A percentile compares a stretch with the other conserved stretches of the same genome.
Conservation (phyloP, 1,140 invertebrate species). For the Ooceraea biroi region DNA sequence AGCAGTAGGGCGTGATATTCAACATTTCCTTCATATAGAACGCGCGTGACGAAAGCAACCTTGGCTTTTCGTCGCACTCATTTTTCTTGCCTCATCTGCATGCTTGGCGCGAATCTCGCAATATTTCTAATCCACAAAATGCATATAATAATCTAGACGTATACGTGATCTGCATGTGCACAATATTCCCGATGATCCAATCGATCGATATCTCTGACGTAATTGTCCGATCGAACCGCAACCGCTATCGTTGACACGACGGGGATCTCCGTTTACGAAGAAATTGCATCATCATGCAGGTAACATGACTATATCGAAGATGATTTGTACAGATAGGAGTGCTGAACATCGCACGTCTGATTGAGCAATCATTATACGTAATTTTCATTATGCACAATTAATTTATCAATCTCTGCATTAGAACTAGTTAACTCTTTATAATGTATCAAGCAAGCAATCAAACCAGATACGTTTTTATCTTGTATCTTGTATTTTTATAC, state of each 20-base stretch:
- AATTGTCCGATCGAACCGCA: background rate
- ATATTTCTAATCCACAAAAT: slow-evolving; percentile 1
- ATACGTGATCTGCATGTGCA: no score
- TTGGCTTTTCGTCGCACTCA: slow-evolving; percentile 1
- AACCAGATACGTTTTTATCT: background rate
- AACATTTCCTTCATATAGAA: slow-evolving; percentile 20
- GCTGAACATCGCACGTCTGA: background rate
- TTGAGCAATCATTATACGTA: background rate
- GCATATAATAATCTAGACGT: slow-evolving; percentile 4
- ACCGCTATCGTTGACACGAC: slow-evolving; percentile 4
- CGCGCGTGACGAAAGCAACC: slow-evolving; percentile 29
- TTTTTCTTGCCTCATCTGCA: slow-evolving; percentile 11
- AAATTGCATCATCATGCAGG: background rate
- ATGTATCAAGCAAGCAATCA: background rate
- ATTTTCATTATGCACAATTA: no score
- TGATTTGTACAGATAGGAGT: background rate
- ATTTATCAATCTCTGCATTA: background rate
- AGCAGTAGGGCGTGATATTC: background rate
- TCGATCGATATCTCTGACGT: background rate
- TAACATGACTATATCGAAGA: background rate
- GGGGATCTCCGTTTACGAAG: background rate
- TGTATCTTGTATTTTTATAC: background rate
- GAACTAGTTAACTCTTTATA: background rate
- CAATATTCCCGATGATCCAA: background rate
- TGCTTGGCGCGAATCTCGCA: background rate